Evolutionary conservation across 2,888 invertebrate genomes (phyloP), one percentile per base, ranked within the genome.

Genomic region (Ctena decussata): DNA sequence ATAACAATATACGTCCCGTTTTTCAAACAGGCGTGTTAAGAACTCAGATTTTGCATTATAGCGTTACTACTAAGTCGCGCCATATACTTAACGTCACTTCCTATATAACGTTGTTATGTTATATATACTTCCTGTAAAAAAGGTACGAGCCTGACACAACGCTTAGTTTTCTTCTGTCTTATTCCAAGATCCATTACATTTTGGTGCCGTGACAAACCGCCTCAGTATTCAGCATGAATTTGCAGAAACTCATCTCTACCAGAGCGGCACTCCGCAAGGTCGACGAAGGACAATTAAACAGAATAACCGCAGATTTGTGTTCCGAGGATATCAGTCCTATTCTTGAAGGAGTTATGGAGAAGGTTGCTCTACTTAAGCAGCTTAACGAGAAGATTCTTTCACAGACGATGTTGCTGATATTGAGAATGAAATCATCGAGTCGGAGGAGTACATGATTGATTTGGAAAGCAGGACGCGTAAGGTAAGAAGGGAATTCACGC

Each of bases 161-260:
- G 18, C 30, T 60, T 60, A 27, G 60, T 60, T 60, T 60, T 30
- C 21, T 60, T 30, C 30, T 60, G 27, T 18, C 27, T 60, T 27
- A 60, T 60, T 60, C 60, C 18, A 60, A 24, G 60, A 60, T 30
- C 60, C 60, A 60, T 24, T 60, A 60, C 60, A 60, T 60, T 60
- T 60, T 60, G 60, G 27, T 60, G 60, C 60, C 60, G 11, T 60
- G 60, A 30, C 49, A 24, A 60, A 30, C 30, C 27, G 60, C 60
- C 30, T 60, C 60, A 60, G 60, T 60, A 60, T 60, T 60, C 60
- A 60, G 60, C 60, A 60, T 60, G 60, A 60, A 60, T 30, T 60
- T 27, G 60, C 60, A 60, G 24, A 49, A 49, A 49, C 60, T 60
- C 60, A 60, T 60, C 8, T 60, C 60, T 27, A 60, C 60, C 18